Percentiles rank a stretch among this genome's conserved stretches.
phyloP scores from a whole-genome alignment of 2,888 invertebrate species.

The Dendrolimus pini region DNA sequence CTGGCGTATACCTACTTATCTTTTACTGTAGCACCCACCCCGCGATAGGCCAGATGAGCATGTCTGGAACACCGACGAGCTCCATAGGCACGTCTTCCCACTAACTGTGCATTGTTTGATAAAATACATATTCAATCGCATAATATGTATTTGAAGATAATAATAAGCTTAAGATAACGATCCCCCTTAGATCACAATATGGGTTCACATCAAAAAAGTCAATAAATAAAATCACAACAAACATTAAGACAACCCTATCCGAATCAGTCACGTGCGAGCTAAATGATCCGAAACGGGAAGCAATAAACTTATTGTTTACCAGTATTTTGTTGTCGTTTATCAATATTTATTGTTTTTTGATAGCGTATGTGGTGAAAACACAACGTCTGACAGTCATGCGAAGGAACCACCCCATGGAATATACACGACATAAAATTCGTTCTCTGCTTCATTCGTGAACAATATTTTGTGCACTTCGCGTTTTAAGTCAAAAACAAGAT shows the following conservation, averaged over 20 bases:
- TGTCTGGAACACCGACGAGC: too few species aligned
- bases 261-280: constrained; percentile 59
- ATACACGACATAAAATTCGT: too few species aligned
- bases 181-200: neutral
- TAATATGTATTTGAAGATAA: too few species aligned
- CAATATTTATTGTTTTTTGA: constrained; percentile 41
- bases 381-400: neutral
- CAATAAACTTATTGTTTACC: constrained; percentile 64
- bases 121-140: too few species aligned
- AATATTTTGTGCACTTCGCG: too few species aligned
- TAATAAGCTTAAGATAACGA: neutral
- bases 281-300: constrained; percentile 67
- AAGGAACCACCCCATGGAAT: neutral
- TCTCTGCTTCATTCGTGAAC: neutral
- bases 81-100: too few species aligned
- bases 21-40: too few species aligned
- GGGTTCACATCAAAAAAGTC: constrained; percentile 6
- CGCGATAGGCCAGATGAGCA: too few species aligned
- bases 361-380: neutral
- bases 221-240: constrained; percentile 50
- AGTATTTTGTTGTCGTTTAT: constrained; percentile 56
- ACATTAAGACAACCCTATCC: constrained; percentile 55
- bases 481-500: too few species aligned
- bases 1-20: too few species aligned
- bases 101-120: too few species aligned